A percentile compares a stretch with the other conserved stretches of the same genome.
phyloP scores from a whole-genome alignment of 2,113 vertebrate genomes.

The Eptesicus fuscus region DNA sequence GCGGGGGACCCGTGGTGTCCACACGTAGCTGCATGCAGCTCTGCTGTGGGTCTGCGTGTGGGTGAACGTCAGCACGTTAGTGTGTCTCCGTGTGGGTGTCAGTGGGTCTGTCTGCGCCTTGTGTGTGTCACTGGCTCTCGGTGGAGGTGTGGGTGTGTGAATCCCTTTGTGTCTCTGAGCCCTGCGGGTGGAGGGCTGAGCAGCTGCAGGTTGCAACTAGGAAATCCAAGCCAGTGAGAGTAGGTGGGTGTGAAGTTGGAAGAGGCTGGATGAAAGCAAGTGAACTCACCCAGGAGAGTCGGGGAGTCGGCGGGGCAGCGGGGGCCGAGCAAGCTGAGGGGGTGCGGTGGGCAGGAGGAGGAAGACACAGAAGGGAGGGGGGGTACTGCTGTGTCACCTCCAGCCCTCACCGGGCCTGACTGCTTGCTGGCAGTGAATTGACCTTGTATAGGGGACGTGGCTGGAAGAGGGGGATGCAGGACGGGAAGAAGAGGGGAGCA shows the following conservation, averaged over 20 bases:
- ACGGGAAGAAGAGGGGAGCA: neutral
- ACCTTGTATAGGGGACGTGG: conserved; percentile 16
- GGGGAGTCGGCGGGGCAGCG: neutral
- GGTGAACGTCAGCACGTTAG: neutral
- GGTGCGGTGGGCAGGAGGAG: neutral
- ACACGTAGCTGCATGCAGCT: neutral
- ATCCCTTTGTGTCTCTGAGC: conserved; percentile 68
- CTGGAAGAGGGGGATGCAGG: neutral
- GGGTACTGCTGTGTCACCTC: neutral
- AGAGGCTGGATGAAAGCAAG: conserved; percentile 6
- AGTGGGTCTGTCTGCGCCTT: conserved; percentile 36
- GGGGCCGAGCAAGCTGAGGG: neutral
- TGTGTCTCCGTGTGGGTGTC: conserved; percentile 49
- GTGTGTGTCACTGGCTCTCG: conserved; percentile 46
- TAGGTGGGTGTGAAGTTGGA: conserved; percentile 56
- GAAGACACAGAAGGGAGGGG: neutral
- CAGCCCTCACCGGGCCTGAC: neutral
- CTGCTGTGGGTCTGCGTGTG: neutral
- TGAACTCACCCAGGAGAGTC: neutral
- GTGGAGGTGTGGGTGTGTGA: conserved; percentile 58
- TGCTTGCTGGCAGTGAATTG: conserved; percentile 4
- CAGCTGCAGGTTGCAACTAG: conserved; percentile 70
- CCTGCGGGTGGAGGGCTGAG: conserved; percentile 62
- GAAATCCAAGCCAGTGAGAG: conserved; percentile 63
- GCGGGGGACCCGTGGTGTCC: neutral